Evolutionary conservation across 2,797 vertebrate genomes (phyloP).

Genomic region (Anguilla anguilla): DNA sequence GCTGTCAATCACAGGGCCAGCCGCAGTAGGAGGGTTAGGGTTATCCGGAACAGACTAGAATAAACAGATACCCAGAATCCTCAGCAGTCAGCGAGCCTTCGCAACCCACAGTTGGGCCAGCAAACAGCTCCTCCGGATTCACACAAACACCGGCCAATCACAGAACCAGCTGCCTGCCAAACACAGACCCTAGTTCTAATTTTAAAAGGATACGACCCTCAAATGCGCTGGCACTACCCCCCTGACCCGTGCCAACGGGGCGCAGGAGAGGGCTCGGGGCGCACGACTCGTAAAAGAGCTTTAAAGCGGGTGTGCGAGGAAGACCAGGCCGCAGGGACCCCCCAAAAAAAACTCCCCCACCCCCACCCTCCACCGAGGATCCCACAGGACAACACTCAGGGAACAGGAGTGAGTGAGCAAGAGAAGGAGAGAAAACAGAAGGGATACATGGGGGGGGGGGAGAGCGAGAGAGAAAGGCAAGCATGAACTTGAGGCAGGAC

Average conservation of each 20-base stretch:
- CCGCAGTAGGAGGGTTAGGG: background rate
- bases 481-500: background rate
- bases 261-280: background rate
- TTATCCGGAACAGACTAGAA: background rate
- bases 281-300: background rate
- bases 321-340: background rate
- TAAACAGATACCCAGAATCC: background rate
- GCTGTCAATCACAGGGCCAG: too few relatives aligned
- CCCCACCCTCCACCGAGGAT: background rate
- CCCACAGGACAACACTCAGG: background rate
- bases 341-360: background rate
- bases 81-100: background rate
- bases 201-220: slow-evolving; percentile 20
- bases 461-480: background rate
- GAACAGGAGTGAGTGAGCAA: background rate
- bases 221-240: slow-evolving; percentile 9
- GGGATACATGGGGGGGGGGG: background rate
- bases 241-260: too few relatives aligned
- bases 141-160: background rate
- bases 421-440: background rate
- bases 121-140: background rate
- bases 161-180: background rate
- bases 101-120: background rate
- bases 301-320: background rate
- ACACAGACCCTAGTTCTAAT: slow-evolving; percentile 3